phyloP scores from a whole-genome alignment of 2,888 invertebrate species.

The Bruchidius siliquastri region DNA sequence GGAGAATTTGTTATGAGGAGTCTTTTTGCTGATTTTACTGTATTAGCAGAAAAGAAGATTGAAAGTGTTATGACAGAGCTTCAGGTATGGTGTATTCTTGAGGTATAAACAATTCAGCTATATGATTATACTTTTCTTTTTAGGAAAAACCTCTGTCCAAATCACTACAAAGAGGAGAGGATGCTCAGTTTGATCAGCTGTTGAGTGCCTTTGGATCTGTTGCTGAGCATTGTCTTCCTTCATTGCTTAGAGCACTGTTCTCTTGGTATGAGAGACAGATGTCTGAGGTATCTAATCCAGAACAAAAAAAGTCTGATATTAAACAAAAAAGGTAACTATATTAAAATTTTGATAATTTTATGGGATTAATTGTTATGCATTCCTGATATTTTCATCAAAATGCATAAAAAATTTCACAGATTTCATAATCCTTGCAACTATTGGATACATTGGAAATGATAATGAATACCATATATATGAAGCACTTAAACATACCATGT shows the following conservation, averaged over 20 bases:
- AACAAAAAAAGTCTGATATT: constrained; percentile 58
- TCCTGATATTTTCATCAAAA: too few relatives aligned
- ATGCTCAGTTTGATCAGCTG: constrained; percentile 90
- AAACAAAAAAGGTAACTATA: constrained; percentile 53
- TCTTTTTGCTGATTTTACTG: constrained; percentile 91
- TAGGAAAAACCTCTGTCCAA: constrained; percentile 94
- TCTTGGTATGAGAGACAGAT: constrained; percentile 92
- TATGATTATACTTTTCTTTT: constrained; percentile 21
- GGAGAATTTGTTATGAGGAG: constrained; percentile 96
- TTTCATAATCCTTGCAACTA: too few relatives aligned
- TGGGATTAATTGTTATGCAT: neutral
- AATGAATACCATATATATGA: too few relatives aligned
- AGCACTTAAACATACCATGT: too few relatives aligned
- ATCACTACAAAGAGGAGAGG: constrained; percentile 92
- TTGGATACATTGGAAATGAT: too few relatives aligned
- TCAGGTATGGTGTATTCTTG: constrained; percentile 51
- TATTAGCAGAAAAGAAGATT: constrained; percentile 92
- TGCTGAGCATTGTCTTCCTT: constrained; percentile 96
- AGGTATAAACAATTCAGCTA: too few relatives aligned
- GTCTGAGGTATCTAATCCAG: constrained; percentile 59
- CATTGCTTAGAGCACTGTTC: constrained; percentile 84
- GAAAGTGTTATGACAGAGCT: constrained; percentile 91
- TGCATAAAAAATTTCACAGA: too few relatives aligned
- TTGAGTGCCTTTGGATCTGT: constrained; percentile 88
- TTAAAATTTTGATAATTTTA: neutral